A percentile compares a stretch with the other conserved stretches of the same genome.
phyloP scores from a whole-genome alignment of 2,888 invertebrate genomes.

The Epinotia brunnichana region DNA sequence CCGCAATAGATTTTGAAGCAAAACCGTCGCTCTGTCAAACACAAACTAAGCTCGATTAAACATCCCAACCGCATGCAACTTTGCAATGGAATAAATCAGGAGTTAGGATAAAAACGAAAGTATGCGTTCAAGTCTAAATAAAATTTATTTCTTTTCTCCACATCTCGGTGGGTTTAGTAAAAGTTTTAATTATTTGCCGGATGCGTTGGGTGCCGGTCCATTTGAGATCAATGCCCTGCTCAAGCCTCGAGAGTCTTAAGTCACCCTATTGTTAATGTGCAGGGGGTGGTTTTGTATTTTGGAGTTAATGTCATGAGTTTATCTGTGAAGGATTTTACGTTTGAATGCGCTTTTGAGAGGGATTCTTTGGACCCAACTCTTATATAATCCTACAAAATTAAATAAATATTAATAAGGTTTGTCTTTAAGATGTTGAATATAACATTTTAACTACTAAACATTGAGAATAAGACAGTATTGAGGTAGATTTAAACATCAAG shows the following conservation, averaged over 20 bases:
- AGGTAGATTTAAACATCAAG: too few relatives aligned
- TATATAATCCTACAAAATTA: background rate
- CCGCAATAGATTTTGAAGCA: slow-evolving; percentile 28
- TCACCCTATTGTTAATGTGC: slow-evolving; percentile 41
- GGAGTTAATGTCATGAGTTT: slow-evolving; percentile 26
- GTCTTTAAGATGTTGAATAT: background rate
- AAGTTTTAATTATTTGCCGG: slow-evolving; percentile 81
- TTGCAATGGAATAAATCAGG: slow-evolving; percentile 68
- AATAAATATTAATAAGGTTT: background rate
- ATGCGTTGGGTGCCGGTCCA: slow-evolving; percentile 65
- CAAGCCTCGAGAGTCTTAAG: slow-evolving; percentile 43
- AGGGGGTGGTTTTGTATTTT: slow-evolving; percentile 38
- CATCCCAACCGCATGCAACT: slow-evolving; percentile 54
- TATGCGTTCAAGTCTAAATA: slow-evolving; percentile 71
- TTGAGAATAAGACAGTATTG: too few relatives aligned
- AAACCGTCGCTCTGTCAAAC: slow-evolving; percentile 32
- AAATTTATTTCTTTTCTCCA: slow-evolving; percentile 77
- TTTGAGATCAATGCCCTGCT: slow-evolving; percentile 65
- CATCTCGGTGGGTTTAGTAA: slow-evolving; percentile 73
- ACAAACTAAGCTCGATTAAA: slow-evolving; percentile 33
- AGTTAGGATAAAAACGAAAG: slow-evolving; percentile 74
- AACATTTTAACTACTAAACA: background rate
- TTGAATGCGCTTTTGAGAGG: slow-evolving; percentile 12
- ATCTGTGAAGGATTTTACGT: slow-evolving; percentile 22
- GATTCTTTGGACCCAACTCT: background rate